A percentile compares a stretch with the other conserved stretches of the same genome.
phyloP scores from a whole-genome alignment of 2,888 invertebrate genomes.

The Pollenia angustigena region DNA sequence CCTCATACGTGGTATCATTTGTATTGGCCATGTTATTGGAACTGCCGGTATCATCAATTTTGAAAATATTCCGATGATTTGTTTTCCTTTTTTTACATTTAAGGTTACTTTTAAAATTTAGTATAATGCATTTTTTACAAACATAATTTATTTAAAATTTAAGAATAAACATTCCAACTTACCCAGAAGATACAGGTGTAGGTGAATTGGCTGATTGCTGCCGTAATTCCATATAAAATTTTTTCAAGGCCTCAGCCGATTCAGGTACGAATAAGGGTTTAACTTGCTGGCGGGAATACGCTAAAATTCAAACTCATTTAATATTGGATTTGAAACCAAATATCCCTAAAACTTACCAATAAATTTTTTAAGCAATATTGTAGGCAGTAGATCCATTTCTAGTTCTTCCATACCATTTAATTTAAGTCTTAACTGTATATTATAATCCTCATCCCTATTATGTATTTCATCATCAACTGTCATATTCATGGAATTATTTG shows the following conservation, averaged over 20 bases:
- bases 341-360: constrained; percentile 84
- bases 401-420: constrained; percentile 85
- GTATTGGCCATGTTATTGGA: constrained; percentile 79
- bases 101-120: constrained; percentile 42
- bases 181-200: constrained; percentile 90
- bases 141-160: constrained; percentile 46
- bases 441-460: constrained; percentile 80
- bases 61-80: constrained; percentile 77
- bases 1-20: constrained; percentile 79
- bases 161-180: constrained; percentile 55
- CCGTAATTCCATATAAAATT: constrained; percentile 92
- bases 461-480: constrained; percentile 29
- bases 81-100: background rate
- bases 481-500: constrained; percentile 81
- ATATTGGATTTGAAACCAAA: constrained; percentile 1
- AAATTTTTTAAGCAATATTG: constrained; percentile 92
- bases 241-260: constrained; percentile 89
- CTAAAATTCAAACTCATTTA: constrained; percentile 78
- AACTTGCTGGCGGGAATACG: constrained; percentile 94
- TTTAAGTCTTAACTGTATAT: constrained; percentile 82
- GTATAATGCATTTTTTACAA: background rate
- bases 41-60: constrained; percentile 79
- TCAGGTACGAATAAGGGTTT: constrained; percentile 90
- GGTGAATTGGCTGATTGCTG: constrained; percentile 84
- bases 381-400: constrained; percentile 89